Base-by-base conservation (phyloP, 2,888 invertebrate genomes). In the Podotricha telesiphe region DNA sequence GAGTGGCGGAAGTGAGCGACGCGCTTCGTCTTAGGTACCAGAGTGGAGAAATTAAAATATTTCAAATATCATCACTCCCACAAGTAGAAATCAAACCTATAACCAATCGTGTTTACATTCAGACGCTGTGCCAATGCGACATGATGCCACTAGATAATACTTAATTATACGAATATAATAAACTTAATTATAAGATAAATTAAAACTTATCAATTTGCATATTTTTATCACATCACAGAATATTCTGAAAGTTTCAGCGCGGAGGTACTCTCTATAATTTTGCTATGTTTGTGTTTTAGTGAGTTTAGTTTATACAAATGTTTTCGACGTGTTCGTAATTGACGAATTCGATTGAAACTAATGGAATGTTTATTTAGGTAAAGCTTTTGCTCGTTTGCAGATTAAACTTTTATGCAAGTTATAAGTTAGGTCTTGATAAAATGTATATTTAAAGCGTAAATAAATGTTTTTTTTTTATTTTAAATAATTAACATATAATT, bases 301-400 rank as follows among this genome's bases (percentile, higher is more conserved):
- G 19, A 64, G 67, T 56, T 55, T 65, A 42, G 40, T 59, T 17
- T 28, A 53, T 53, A 53, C 59, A 51, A 67, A 61, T 45, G 68
- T 62, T 68, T 62, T 71, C 20, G 56, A 71, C 64, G 45, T 65
- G 51, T 62, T 45, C 68, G n/a, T n/a, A n/a, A 56, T 65, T 65
- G 65, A 61, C 17, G 55, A 58, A 66, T 56, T 65, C 37, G 59
- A 59, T 53, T 37, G 34, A 64, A 51, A 45, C 20, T 22, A 64
- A 40, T 48, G 10, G 34, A 58, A 40, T n/a, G 19, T 45, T 65
- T 22, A 17, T 48, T 42, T 64, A 50, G 40, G 34, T 40, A 48
- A 17, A 15, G 42, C 22, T 22, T 15, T 10, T 15, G 15, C 10
- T 20, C 42, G 20, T n/a, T 42, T 53, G 5, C 17, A 37, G 34